Percentiles rank a stretch among this genome's conserved stretches.
These are phyloP conservation scores for Diogma glabrata DNA, from an alignment of 2,888 invertebrate genomes.

Conservation along the genomic window DNA sequence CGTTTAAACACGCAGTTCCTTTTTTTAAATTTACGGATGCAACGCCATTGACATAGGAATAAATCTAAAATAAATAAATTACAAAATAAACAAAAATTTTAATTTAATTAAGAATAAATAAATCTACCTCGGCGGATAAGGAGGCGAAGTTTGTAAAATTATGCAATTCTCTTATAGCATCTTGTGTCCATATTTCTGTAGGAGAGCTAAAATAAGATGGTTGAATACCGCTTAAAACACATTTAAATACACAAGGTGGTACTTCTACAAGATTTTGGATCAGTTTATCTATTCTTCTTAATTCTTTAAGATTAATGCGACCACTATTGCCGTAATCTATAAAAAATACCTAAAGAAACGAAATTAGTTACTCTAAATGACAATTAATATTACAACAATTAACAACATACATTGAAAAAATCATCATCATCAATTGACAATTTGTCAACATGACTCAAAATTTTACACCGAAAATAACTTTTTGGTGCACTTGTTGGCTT, in stretches of 20 bases:
- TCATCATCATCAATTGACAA: background rate
- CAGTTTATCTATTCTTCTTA: constrained; percentile 16
- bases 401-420: no score
- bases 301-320: background rate
- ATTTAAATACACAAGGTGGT: constrained; percentile 58
- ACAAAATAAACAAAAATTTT: constrained; percentile 10
- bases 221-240: constrained; percentile 54
- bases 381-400: no score
- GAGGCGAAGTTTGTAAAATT: background rate
- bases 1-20: constrained; percentile 44
- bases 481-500: no score
- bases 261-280: constrained; percentile 24
- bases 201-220: constrained; percentile 51
- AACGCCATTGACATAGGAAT: constrained; percentile 68
- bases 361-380: background rate
- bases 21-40: constrained; percentile 52
- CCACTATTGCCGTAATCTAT: constrained; percentile 64
- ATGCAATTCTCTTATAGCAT: constrained; percentile 32
- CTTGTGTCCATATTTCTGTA: constrained; percentile 48
- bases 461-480: no score
- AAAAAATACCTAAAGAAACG: constrained; percentile 49
- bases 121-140: no score
- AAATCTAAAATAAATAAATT: constrained; percentile 35
- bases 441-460: no score
- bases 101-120: no score